Percentiles rank a stretch among this genome's conserved stretches.
These are phyloP conservation scores for Hyles lineata DNA, from an alignment of 2,888 invertebrate genomes.

Conservation along the genomic window DNA sequence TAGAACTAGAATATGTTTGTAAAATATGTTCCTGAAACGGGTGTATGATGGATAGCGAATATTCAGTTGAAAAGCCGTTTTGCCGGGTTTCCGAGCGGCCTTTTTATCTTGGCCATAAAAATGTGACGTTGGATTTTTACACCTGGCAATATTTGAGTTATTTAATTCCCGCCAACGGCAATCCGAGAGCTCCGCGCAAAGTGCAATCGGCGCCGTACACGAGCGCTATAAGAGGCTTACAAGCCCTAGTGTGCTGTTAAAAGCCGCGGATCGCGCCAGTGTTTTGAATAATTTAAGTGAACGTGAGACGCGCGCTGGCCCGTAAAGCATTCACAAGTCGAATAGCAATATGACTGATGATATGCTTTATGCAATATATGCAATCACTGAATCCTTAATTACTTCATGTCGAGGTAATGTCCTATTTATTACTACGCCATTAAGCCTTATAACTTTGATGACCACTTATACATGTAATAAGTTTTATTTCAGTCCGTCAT, in stretches of 20 bases:
- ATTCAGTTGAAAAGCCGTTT: background rate
- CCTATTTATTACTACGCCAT: no score
- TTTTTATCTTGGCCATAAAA: background rate
- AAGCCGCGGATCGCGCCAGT: background rate
- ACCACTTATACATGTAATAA: no score
- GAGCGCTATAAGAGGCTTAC: background rate
- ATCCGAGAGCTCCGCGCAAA: background rate
- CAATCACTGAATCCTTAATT: background rate
- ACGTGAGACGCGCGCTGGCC: background rate
- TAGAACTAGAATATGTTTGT: background rate
- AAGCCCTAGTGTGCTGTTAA: background rate
- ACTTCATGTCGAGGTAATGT: no score
- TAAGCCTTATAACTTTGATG: no score
- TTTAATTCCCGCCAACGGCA: background rate
- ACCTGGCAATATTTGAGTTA: background rate
- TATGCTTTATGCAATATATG: background rate
- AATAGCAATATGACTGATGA: background rate
- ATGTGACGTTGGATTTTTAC: background rate
- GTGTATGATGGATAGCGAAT: background rate
- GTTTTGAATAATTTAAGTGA: conserved; percentile 3
- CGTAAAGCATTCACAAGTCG: conserved; percentile 6
- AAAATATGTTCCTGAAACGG: background rate
- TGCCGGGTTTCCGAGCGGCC: background rate
- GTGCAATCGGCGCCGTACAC: background rate
- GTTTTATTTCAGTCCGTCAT: no score